Percentiles rank a stretch among this genome's conserved stretches.
Evolutionary conservation across 2,888 invertebrate genomes (phyloP).

Genomic region (Schrankia costaestrigalis): DNA sequence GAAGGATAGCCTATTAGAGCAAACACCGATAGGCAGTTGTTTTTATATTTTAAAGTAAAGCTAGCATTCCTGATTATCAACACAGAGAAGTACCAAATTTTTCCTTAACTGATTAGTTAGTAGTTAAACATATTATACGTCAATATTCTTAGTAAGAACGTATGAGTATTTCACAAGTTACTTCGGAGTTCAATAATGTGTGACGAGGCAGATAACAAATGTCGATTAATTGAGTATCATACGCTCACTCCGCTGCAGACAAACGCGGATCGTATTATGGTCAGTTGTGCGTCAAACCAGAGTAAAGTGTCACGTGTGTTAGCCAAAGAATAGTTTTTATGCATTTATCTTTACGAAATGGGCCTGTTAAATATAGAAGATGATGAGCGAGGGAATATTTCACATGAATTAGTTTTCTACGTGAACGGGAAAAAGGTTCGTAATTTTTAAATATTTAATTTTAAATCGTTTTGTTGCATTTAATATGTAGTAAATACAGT

Average conservation of each 20-base stretch:
- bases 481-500: too few species aligned
- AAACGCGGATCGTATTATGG: neutral
- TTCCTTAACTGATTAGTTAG: too few species aligned
- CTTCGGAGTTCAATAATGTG: slow-evolving; percentile 18
- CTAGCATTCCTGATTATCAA: too few species aligned
- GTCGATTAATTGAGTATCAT: slow-evolving; percentile 24
- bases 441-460: slow-evolving; percentile 1
- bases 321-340: too few species aligned
- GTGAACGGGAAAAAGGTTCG: slow-evolving; percentile 75
- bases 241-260: slow-evolving; percentile 13
- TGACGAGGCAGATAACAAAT: slow-evolving; percentile 25
- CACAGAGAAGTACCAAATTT: too few species aligned
- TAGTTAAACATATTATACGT: too few species aligned
- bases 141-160: too few species aligned
- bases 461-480: neutral
- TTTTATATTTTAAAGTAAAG: too few species aligned
- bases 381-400: slow-evolving; percentile 42
- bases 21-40: too few species aligned
- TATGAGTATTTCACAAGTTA: slow-evolving; percentile 16
- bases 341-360: too few species aligned
- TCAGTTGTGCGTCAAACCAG: slow-evolving; percentile 30
- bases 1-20: too few species aligned
- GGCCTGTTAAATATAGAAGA: slow-evolving; percentile 61
- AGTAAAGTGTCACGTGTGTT: slow-evolving; percentile 34
- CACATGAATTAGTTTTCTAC: slow-evolving; percentile 66